Conservation (phyloP, 1,140 invertebrate genomes). For the Littorina saxatilis region DNA sequence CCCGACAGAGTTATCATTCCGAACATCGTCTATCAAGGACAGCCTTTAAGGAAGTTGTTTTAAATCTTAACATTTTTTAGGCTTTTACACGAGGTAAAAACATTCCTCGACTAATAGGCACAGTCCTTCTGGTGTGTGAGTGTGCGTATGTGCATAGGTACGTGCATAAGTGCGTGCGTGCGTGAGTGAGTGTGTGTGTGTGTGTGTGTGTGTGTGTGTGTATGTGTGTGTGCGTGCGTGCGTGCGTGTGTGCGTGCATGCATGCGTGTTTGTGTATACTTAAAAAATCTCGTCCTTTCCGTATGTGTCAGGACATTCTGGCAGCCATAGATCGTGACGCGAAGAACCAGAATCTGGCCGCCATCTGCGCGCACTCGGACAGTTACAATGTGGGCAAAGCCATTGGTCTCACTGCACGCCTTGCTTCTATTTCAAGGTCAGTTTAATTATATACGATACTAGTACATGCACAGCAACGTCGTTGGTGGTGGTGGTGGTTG, state of each 20-base stretch:
- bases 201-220: slow-evolving; percentile 3
- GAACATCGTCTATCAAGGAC: no score
- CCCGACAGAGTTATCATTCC: no score
- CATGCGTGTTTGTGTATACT: background rate
- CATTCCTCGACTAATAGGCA: no score
- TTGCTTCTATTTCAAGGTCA: slow-evolving; percentile 63
- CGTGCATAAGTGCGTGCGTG: background rate
- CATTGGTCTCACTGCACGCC: slow-evolving; percentile 58
- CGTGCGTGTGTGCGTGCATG: slow-evolving; percentile 1
- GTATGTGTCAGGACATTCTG: slow-evolving; percentile 52
- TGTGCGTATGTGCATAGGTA: background rate
- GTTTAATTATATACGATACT: no score
- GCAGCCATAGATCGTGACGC: slow-evolving; percentile 60
- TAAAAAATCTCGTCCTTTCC: no score
- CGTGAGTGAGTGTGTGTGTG: background rate
- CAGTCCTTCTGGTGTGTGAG: no score
- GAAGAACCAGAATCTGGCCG: slow-evolving; percentile 46
- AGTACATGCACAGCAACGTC: no score
- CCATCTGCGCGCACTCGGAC: slow-evolving; percentile 58
- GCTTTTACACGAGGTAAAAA: no score
- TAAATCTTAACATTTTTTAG: no score
- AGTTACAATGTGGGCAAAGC: slow-evolving; percentile 66
- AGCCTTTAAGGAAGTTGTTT: no score
- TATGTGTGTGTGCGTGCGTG: slow-evolving; percentile 7
- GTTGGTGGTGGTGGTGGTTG: no score